These are phyloP conservation scores for Lycaon pictus DNA, from an alignment of 2,113 vertebrate genomes.

Conservation along the genomic window DNA sequence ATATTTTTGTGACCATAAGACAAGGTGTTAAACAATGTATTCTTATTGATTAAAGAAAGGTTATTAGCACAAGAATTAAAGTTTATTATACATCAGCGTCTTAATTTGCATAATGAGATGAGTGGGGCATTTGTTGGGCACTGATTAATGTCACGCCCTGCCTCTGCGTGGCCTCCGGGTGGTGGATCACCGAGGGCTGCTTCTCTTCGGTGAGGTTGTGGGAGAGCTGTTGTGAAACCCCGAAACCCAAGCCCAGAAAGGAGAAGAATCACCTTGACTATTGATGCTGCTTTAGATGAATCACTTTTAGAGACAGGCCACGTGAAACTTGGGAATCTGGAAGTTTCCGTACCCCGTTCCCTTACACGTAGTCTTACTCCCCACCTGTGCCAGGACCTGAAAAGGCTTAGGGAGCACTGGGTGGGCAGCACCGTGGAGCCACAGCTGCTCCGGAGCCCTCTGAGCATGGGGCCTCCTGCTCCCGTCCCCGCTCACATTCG, in stretches of 20 bases:
- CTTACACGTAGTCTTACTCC: not conserved
- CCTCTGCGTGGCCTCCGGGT: not conserved
- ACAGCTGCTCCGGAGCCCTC: too few species aligned
- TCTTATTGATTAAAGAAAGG: conserved; percentile 30
- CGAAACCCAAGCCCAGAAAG: not conserved
- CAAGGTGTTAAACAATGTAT: not conserved
- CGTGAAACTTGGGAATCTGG: not conserved
- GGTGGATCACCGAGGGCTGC: not conserved
- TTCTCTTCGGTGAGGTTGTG: not conserved
- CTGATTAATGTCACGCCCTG: not conserved
- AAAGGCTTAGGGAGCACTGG: not conserved
- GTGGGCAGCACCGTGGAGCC: too few species aligned
- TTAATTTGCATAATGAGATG: not conserved
- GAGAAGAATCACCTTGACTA: not conserved
- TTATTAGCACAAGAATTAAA: not conserved
- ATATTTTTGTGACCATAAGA: not conserved
- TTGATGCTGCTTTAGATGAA: not conserved
- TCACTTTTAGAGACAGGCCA: not conserved
- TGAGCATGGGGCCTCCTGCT: too few species aligned
- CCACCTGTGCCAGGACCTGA: not conserved
- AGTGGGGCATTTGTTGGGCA: not conserved
- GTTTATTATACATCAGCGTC: not conserved
- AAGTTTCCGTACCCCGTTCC: not conserved
- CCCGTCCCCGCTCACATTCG: too few species aligned
- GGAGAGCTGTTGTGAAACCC: not conserved